Evolutionary conservation across 2,113 vertebrate genomes (phyloP).

Genomic region (human): DNA sequence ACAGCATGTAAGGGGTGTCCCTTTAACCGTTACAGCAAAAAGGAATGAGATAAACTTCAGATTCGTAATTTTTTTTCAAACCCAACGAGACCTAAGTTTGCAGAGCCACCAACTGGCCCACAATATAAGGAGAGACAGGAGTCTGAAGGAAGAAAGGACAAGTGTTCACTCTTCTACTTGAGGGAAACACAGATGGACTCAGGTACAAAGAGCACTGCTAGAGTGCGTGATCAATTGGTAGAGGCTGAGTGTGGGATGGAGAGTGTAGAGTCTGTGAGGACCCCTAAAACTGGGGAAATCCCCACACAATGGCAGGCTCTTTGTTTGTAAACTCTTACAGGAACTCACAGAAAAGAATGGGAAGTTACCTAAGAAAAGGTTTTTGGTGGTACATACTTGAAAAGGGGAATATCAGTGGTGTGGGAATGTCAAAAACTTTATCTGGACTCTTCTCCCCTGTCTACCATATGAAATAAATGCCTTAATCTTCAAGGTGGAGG

Average conservation of each 20-base stretch:
- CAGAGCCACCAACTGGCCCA: not conserved
- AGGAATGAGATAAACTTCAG: not conserved
- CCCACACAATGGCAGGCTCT: not conserved
- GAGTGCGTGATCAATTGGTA: not conserved
- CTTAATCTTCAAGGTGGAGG: not conserved
- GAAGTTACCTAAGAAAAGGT: too few species aligned
- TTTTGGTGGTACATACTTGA: not conserved
- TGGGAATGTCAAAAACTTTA: not conserved
- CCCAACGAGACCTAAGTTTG: not conserved
- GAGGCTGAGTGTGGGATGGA: not conserved
- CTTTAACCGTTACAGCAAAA: not conserved
- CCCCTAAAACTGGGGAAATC: not conserved
- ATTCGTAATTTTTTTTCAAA: not conserved
- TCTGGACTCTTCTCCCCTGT: not conserved
- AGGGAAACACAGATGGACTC: not conserved
- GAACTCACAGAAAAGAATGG: not conserved
- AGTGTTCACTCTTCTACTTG: not conserved
- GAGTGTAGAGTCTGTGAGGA: not conserved
- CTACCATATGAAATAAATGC: not conserved
- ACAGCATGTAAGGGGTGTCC: not conserved
- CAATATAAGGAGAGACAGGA: not conserved
- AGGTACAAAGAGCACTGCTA: not conserved
- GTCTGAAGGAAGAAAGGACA: not conserved
- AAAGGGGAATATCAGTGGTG: too few species aligned
- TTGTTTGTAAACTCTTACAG: not conserved